phyloP scores from a whole-genome alignment of 2,888 invertebrate species.

The Dyspetes luteomarginatus region DNA sequence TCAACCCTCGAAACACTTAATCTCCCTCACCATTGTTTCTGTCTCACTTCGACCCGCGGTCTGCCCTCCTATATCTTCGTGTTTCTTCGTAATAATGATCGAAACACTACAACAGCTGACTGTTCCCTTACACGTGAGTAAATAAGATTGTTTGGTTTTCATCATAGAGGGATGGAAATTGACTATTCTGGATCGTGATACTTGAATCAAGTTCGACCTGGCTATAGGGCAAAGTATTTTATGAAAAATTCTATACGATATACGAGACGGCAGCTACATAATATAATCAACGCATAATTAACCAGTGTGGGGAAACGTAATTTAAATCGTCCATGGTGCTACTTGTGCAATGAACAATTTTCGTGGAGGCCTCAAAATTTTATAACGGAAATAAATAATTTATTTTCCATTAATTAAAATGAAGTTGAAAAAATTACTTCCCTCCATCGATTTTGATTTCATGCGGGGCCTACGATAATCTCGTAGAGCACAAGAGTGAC shows the following conservation, averaged over 20 bases:
- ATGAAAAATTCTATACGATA: not conserved
- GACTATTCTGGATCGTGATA: too few species aligned
- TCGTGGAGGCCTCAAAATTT: too few species aligned
- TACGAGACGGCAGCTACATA: too few species aligned
- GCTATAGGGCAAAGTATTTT: not conserved
- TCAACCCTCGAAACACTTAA: conserved; percentile 11
- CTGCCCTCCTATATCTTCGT: not conserved
- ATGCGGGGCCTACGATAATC: not conserved
- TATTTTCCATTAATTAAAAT: not conserved
- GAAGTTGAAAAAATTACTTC: not conserved
- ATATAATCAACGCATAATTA: too few species aligned
- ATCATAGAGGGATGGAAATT: too few species aligned
- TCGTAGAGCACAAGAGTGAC: conserved; percentile 6
- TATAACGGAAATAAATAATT: conserved; percentile 4
- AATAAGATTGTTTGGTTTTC: conserved; percentile 46
- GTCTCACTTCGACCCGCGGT: not conserved
- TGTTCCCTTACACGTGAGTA: not conserved
- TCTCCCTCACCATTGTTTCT: conserved; percentile 20
- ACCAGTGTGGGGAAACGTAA: too few species aligned
- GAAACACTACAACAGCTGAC: not conserved
- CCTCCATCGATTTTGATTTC: not conserved
- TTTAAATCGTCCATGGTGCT: too few species aligned
- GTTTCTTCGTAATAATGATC: not conserved
- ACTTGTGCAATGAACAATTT: too few species aligned
- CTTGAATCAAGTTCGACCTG: not conserved